phyloP scores from a whole-genome alignment of 2,888 invertebrate genomes.

The Perithous albicinctus region DNA sequence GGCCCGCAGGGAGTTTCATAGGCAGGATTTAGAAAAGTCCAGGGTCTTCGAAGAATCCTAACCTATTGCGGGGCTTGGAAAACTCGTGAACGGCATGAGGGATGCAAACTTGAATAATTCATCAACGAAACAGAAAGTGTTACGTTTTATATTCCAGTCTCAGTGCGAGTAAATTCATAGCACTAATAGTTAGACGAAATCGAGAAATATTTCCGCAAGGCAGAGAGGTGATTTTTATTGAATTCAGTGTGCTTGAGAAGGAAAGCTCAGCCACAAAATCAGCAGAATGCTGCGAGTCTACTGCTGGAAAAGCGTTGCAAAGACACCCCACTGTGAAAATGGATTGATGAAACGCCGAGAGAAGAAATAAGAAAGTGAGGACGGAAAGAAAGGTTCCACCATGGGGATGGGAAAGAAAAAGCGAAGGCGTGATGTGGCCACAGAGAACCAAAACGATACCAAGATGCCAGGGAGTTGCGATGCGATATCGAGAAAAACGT shows the following conservation, averaged over 20 bases:
- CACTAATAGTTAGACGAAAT: conserved; percentile 8
- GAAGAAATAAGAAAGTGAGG: conserved; percentile 46
- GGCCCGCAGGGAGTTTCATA: too few relatives aligned
- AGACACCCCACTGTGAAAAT: conserved; percentile 5
- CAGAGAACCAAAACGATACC: conserved; percentile 14
- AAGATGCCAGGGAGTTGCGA: conserved; percentile 10
- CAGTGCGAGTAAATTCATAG: neutral
- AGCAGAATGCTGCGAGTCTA: conserved; percentile 15
- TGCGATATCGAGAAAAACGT: conserved; percentile 11
- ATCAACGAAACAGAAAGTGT: neutral
- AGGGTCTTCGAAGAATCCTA: too few relatives aligned
- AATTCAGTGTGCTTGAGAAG: conserved; percentile 42
- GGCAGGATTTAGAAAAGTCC: too few relatives aligned
- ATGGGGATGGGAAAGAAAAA: neutral
- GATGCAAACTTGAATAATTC: too few relatives aligned
- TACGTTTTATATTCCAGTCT: neutral
- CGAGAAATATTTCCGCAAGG: neutral
- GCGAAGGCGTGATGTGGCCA: neutral
- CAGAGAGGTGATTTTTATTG: conserved; percentile 50
- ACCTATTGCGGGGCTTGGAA: too few relatives aligned
- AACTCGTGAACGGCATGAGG: too few relatives aligned
- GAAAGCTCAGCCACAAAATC: conserved; percentile 31
- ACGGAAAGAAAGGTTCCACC: conserved; percentile 14
- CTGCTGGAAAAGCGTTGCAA: conserved; percentile 13
- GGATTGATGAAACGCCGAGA: conserved; percentile 53